Conservation (phyloP, 2,113 vertebrate species). For the Halcyon malimbica region DNA sequence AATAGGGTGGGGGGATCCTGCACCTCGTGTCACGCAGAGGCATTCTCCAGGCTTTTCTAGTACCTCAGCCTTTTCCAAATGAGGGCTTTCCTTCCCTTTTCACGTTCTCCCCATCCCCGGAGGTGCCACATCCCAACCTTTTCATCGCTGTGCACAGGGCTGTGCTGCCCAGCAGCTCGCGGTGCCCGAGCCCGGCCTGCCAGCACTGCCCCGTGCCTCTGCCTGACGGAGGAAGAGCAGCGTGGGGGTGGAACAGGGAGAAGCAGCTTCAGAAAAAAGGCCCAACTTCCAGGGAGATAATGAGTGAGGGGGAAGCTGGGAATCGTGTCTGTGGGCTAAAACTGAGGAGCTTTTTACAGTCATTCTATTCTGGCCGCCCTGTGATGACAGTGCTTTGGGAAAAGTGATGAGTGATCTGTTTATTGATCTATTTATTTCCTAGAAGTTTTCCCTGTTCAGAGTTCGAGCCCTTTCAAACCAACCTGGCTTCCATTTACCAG, state of each 20-base stretch:
- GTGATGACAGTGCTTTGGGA: background rate
- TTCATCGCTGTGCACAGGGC: accelerated
- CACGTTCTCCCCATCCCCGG: background rate
- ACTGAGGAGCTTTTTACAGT: background rate
- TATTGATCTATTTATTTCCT: background rate
- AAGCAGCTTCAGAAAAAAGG: background rate
- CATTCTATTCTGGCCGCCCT: background rate
- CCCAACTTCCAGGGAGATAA: background rate
- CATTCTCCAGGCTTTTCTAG: background rate
- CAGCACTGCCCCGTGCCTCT: background rate
- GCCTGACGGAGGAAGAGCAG: background rate
- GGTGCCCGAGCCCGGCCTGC: too few relatives aligned
- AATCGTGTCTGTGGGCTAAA: background rate
- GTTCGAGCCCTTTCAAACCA: background rate
- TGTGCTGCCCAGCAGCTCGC: background rate
- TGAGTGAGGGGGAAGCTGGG: background rate
- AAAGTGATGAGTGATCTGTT: background rate
- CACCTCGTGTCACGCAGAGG: background rate
- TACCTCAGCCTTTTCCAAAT: background rate
- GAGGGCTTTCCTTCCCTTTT: background rate
- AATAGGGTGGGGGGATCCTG: background rate
- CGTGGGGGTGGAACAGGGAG: background rate
- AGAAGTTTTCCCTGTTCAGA: background rate
- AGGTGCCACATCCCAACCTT: accelerated
- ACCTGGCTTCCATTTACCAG: background rate